Evolutionary conservation across 2,113 vertebrate species (phyloP), one percentile per base, ranked within the genome.

Genomic region (Scytalopus superciliaris): DNA sequence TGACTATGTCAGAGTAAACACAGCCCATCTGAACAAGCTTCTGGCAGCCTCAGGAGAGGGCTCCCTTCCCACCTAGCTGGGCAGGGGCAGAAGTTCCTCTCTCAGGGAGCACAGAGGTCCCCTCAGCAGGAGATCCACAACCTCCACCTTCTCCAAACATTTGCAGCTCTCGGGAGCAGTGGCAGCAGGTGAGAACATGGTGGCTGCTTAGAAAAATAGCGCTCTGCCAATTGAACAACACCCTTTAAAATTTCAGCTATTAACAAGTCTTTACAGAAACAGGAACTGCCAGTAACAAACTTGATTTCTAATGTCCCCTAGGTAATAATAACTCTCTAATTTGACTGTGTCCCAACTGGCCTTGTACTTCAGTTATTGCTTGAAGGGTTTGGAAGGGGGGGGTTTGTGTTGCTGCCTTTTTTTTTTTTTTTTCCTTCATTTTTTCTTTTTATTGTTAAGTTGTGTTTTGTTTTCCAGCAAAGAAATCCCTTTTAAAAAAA

Each of bases 281-380:
- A 95, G 97, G 95, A 95, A 96, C 96, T 96, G 95, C 97, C 95
- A 96, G 95, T 97, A 97, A 97, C 93, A 97, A 97, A 98, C 95
- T 94, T 91, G 93, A 95, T 98, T 98, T 97, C 97, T 96, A 97
- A 91, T 44, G 70, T 97, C 97, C 97, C 97, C 97, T 96, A 97
- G 96, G 97, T 98, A 98, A 98, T 97, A 97, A 97, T 98, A 98
- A 98, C 94, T 96, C 95, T 96, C 72, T 97, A 96, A 97, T 98
- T 97, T 97, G 96, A 97, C 96, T 95, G 52, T 83, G 84, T 97
- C 97, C 96, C 97, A 97, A 95, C 96, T 97, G 97, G 95, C 87
- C 68, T 72, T 90, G 84, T 85, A 77, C 75, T 82, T 85, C 87
- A 84, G 74, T 97, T 96, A 97, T 88, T 96, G 85, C 93, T 96